phyloP scores from a whole-genome alignment of 2,113 vertebrate species.

The Acanthisitta chloris region DNA sequence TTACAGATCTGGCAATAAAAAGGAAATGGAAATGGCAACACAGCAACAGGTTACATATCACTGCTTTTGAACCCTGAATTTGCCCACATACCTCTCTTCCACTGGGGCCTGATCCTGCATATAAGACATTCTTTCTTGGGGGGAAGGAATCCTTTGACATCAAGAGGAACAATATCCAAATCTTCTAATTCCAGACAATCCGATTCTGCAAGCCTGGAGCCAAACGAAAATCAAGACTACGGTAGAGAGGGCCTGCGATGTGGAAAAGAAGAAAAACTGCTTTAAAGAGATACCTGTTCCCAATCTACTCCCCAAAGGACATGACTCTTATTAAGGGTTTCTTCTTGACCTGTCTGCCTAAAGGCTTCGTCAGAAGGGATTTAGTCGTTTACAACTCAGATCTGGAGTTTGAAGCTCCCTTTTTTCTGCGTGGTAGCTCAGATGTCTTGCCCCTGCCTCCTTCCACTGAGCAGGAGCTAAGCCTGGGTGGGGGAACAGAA shows the following conservation, averaged over 20 bases:
- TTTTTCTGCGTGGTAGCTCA: background rate
- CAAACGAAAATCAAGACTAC: constrained; percentile 5
- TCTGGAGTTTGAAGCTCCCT: background rate
- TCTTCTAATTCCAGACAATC: constrained; percentile 25
- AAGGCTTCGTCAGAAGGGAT: background rate
- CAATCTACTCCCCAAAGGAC: background rate
- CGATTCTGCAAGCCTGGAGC: constrained; percentile 1
- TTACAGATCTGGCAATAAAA: background rate
- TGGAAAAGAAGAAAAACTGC: background rate
- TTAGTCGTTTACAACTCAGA: background rate
- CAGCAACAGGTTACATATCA: background rate
- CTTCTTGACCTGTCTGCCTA: background rate
- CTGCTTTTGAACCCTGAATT: background rate
- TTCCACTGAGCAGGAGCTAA: background rate
- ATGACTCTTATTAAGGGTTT: background rate
- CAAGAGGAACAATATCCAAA: background rate
- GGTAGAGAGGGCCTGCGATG: background rate
- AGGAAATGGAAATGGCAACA: background rate
- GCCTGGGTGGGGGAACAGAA: background rate
- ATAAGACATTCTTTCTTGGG: background rate
- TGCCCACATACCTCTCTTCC: background rate
- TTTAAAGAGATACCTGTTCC: constrained; percentile 18
- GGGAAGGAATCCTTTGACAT: background rate
- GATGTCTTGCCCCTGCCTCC: background rate
- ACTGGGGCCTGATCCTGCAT: background rate